These are phyloP conservation scores for Caenorhabditis uteleia DNA, from an alignment of 2,888 invertebrate genomes.

Conservation along the genomic window DNA sequence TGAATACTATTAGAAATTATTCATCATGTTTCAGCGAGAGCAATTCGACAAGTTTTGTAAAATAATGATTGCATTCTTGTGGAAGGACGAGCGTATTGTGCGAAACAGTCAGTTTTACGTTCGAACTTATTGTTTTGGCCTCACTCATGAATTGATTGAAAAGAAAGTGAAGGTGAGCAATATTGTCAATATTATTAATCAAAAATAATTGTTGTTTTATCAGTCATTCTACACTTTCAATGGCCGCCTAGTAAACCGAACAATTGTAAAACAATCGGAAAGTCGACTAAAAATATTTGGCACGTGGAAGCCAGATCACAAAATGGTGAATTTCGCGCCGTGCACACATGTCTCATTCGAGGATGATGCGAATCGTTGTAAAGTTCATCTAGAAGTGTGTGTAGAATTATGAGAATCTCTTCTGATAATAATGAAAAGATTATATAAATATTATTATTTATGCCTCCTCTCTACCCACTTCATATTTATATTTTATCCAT, in stretches of 20 bases:
- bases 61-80: not conserved
- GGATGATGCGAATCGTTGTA: not conserved
- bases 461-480: too few relatives aligned
- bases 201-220: too few relatives aligned
- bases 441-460: too few relatives aligned
- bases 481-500: too few relatives aligned
- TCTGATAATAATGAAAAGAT: not conserved
- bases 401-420: not conserved
- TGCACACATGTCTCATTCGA: not conserved
- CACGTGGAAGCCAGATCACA: not conserved
- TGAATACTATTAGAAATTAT: not conserved
- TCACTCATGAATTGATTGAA: not conserved
- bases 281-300: not conserved
- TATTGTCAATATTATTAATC: not conserved
- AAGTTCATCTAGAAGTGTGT: not conserved
- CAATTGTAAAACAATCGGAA: not conserved
- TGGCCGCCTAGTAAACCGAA: too few relatives aligned
- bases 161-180: not conserved
- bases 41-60: constrained; percentile 1
- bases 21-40: not conserved
- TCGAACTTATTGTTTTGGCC: not conserved
- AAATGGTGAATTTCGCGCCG: not conserved
- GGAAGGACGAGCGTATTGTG: constrained; percentile 1
- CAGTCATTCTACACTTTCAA: too few relatives aligned
- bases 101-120: constrained; percentile 2